These are phyloP conservation scores for Pipistrellus nathusii DNA, from an alignment of 2,797 vertebrate genomes.

Conservation along the genomic window DNA sequence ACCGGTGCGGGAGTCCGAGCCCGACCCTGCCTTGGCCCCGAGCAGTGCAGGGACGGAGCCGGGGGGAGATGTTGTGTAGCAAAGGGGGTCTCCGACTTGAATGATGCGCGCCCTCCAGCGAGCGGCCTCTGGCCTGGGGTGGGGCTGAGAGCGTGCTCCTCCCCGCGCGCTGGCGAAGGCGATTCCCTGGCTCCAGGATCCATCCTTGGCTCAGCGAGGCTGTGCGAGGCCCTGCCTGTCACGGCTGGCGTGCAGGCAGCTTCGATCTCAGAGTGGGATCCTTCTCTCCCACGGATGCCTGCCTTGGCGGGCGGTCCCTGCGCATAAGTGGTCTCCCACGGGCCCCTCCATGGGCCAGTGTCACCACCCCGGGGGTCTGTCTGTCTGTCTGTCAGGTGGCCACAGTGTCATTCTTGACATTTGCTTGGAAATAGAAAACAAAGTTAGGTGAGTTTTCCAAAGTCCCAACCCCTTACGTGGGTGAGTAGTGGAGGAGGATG, in stretches of 20 bases:
- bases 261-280: background rate
- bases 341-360: background rate
- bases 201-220: background rate
- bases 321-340: background rate
- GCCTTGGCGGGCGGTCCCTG: background rate
- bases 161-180: background rate
- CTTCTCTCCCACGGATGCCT: background rate
- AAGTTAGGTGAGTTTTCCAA: conserved; percentile 46
- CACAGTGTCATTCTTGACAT: background rate
- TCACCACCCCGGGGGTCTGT: background rate
- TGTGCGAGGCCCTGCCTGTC: too few relatives aligned
- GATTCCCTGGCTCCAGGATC: background rate
- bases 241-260: rapidly evolving
- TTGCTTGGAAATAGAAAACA: conserved; percentile 29
- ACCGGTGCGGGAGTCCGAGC: background rate
- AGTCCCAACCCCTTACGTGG: conserved; percentile 51
- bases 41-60: background rate
- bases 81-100: background rate
- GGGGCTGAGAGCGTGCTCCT: background rate
- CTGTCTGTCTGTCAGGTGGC: background rate
- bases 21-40: background rate
- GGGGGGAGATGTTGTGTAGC: background rate
- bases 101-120: background rate
- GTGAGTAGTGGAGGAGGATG: conserved; percentile 77
- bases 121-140: background rate